Percentiles rank a stretch among this genome's conserved stretches.
Evolutionary conservation across 2,888 invertebrate genomes (phyloP).

Genomic region (Nymphalis polychloros): DNA sequence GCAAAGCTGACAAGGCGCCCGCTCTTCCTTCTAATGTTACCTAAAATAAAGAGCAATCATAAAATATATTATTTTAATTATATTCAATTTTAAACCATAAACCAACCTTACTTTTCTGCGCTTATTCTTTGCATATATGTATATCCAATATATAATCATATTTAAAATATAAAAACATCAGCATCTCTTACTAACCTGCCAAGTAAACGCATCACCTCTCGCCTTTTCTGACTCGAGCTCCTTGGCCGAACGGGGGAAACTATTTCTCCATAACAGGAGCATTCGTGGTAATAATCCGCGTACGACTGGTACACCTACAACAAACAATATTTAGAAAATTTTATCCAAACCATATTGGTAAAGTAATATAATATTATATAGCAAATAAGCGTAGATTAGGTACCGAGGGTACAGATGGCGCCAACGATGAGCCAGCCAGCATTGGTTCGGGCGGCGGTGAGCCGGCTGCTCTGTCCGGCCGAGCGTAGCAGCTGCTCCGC

Average conservation of each 20-base stretch:
- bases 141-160: not conserved
- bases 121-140: too few relatives aligned
- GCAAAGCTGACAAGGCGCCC: slow-evolving; percentile 97
- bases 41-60: slow-evolving; percentile 51
- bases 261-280: slow-evolving; percentile 97
- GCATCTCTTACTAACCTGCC: slow-evolving; percentile 85
- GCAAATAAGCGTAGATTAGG: not conserved
- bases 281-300: slow-evolving; percentile 95
- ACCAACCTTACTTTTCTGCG: too few relatives aligned
- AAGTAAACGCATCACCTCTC: slow-evolving; percentile 98
- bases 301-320: slow-evolving; percentile 92
- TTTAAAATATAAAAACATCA: not conserved
- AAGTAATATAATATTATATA: too few relatives aligned
- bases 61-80: not conserved
- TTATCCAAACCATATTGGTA: not conserved
- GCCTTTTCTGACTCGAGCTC: slow-evolving; percentile 98
- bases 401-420: slow-evolving; percentile 96
- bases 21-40: slow-evolving; percentile 97
- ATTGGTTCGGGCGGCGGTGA: slow-evolving; percentile 96
- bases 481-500: slow-evolving; percentile 98
- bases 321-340: not conserved
- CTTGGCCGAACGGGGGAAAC: slow-evolving; percentile 97
- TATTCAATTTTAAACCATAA: too few relatives aligned
- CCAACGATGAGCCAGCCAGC: slow-evolving; percentile 99
- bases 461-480: slow-evolving; percentile 97